Evolutionary conservation across 2,797 vertebrate genomes (phyloP).

Genomic region (Chelmon rostratus): DNA sequence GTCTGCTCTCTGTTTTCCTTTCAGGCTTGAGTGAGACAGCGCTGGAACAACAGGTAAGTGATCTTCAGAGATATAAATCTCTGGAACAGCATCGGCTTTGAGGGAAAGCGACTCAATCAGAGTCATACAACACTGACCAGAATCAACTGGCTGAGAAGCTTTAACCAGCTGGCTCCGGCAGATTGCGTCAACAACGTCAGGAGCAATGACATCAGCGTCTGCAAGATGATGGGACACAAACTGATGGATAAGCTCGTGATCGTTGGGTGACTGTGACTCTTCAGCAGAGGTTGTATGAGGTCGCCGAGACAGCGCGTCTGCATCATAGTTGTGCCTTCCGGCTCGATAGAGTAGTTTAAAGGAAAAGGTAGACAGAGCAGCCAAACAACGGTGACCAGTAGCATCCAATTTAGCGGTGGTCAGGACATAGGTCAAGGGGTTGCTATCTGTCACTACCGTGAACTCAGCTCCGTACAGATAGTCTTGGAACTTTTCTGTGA

Average conservation of each 20-base stretch:
- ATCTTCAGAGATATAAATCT: neutral
- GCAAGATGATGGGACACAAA: neutral
- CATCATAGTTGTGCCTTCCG: neutral
- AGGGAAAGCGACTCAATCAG: neutral
- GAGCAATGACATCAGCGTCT: constrained; percentile 1
- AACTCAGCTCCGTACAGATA: neutral
- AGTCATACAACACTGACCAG: neutral
- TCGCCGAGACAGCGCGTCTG: neutral
- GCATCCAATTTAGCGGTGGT: neutral
- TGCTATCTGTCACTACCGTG: neutral
- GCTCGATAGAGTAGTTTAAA: neutral
- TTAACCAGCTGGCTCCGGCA: neutral
- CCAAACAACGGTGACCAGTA: too few relatives aligned
- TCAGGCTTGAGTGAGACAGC: neutral
- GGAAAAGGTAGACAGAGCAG: neutral
- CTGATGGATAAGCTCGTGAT: neutral
- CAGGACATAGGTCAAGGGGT: neutral
- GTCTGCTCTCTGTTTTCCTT: too few relatives aligned
- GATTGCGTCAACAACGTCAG: neutral
- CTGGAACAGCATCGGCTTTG: constrained; percentile 5
- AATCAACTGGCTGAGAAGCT: neutral
- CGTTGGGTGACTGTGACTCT: neutral
- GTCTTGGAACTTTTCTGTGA: neutral
- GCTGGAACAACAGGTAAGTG: neutral
- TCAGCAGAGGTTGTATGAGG: neutral